Evolutionary conservation across 1,140 invertebrate species (phyloP).

Genomic region (Heliconius congener): DNA sequence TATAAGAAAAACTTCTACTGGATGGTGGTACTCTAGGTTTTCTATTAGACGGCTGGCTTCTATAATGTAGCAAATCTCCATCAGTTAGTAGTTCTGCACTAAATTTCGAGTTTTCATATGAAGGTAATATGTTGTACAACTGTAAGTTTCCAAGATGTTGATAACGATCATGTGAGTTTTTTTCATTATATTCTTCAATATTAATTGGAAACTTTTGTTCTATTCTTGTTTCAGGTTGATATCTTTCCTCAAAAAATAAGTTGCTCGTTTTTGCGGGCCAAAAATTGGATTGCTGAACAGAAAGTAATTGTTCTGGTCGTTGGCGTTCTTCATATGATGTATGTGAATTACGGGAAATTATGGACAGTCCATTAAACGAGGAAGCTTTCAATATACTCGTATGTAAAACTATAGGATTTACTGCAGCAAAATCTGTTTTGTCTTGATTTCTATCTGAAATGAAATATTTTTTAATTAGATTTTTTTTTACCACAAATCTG

Average conservation of each 20-base stretch:
- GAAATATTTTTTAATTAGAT: neutral
- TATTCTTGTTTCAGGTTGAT: neutral
- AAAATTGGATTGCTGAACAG: neutral
- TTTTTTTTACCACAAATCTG: no score
- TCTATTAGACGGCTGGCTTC: neutral
- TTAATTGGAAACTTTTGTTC: neutral
- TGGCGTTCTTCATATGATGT: neutral
- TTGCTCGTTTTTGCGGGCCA: neutral
- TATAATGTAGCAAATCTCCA: neutral
- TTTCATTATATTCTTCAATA: neutral
- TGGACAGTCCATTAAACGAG: neutral
- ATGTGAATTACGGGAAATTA: neutral
- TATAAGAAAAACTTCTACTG: neutral
- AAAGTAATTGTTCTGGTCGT: neutral
- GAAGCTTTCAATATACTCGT: neutral
- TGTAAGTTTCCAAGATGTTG: neutral
- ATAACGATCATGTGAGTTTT: neutral
- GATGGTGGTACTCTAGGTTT: neutral
- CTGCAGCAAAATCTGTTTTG: neutral
- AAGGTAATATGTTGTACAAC: neutral
- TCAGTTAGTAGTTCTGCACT: neutral
- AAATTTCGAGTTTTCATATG: neutral
- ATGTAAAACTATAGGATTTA: neutral
- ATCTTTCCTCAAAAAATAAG: neutral
- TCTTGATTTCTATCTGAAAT: neutral